Base-by-base conservation (phyloP, 2,113 vertebrate genomes). In the Bubo scandiacus region DNA sequence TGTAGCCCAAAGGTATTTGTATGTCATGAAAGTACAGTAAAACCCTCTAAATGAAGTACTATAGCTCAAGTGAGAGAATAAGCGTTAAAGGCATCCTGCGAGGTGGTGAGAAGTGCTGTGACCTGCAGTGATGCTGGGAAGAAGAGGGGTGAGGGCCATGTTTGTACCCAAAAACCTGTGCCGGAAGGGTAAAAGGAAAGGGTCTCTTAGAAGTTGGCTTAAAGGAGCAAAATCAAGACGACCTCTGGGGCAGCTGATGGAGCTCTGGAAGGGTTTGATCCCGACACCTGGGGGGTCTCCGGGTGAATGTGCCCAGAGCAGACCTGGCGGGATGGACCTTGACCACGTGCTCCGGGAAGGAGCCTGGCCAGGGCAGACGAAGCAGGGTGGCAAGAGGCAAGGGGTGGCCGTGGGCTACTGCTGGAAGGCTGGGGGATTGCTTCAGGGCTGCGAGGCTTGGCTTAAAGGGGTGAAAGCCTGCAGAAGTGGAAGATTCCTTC, bases 201-300 rank as follows among this genome's bases (percentile, higher is more conserved):
- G 36, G 10, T 8, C 15, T 63, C 2, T 47, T 32, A 5, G 59
- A 26, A n/a, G 16, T 9, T 55, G 59, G 21, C 43, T 75, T 58
- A 32, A 66, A 61, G 42, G 7, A 59, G 32, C 40, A 17, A 57
- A 88, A 32, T 11, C 42, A 58, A 0, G 5, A 5, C 49, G 38
- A 65, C 18, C 19, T 63, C 43, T 65, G n/a, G 52, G 30, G 59
- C 49, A 55, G 43, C 61, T 81, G 86, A 2, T 52, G 83, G 62
- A 72, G 36, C 58, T 84, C 38, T 86, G 85, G 85, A 67, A 65
- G 40, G 29, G 40, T 61, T 77, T 40, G 78, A 59, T 74, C 45
- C 40, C 3, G 0, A 2, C 27, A 27, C 6, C 6, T 47, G 17
- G 6, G 19, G 10, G 30, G 6, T 55, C 43, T 81, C 38, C 22